Evolutionary conservation across 2,797 vertebrate genomes (phyloP), one percentile per base, ranked within the genome.

Genomic region (Enteromius radiatus): DNA sequence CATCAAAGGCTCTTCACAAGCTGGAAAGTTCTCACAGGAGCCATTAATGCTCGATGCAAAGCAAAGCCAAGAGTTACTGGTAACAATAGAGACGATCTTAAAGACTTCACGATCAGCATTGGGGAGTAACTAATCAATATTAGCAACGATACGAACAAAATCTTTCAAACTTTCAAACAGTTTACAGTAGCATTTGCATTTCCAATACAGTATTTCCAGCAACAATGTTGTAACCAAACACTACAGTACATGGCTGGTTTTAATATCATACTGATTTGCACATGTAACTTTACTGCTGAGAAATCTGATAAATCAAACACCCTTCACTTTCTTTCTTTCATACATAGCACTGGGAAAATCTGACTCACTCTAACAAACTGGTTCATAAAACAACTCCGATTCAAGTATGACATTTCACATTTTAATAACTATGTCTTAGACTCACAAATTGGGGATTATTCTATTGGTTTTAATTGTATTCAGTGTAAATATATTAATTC

Each of bases 1-100:
- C 82, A 84, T 87, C 81, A 85, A 85, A 87, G 12, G 14, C 38
- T 82, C 47, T 80, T 63, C 28, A 81, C 41, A 82, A 85, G 81
- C 81, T 61, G 84, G 68, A 71, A 28, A 47, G 52, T 61, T 67
- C 45, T 54, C 21, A 56, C 56, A 52, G 38, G 78, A 56, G 77
- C 75, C 70, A 82, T 52, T 76, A 43, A 52, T 43, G 28, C 68
- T 31, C 23, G 3, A 36, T 9, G 21, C 31, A 49, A 83, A 21
- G 26, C 38, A 38, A 5, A 28, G 54, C 33, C 28, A 68, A 71
- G 28, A 63, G 63, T 33, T 49, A 45, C 78, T 52, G 36, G 5
- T 52, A 45, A 65, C 78, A 70, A 74, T 43, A 45, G 36, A 56
- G 0, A 52, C 9, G 9, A 31, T 3, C 61, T 63, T 17, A 31